phyloP scores from a whole-genome alignment of 1,140 invertebrate species.

The Panagrolaimus sp. region DNA sequence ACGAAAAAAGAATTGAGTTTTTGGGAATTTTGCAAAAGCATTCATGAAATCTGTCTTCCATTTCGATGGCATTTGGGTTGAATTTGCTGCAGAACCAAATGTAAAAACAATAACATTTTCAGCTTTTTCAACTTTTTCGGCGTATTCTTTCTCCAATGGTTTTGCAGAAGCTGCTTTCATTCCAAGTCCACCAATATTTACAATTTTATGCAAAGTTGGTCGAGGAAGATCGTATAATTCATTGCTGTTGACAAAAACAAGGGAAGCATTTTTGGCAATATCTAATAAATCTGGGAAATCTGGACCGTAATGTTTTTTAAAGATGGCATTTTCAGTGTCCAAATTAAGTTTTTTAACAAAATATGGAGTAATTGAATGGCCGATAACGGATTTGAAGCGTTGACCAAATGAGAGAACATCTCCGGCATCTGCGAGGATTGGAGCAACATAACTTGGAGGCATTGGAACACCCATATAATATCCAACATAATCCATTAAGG shows the following conservation, averaged over 20 bases:
- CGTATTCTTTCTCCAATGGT: slow-evolving; percentile 6
- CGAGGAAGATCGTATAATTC: slow-evolving; percentile 16
- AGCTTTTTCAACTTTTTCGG: slow-evolving; percentile 12
- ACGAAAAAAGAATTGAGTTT: slow-evolving; percentile 33
- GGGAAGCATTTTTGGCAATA: not conserved
- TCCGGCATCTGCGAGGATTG: not conserved
- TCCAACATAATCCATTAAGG: slow-evolving; percentile 11
- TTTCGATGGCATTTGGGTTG: not conserved
- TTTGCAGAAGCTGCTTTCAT: slow-evolving; percentile 3
- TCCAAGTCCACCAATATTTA: slow-evolving; percentile 19
- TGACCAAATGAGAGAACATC: not conserved
- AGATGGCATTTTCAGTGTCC: not conserved
- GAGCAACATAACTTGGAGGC: not conserved
- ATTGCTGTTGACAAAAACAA: slow-evolving; percentile 18
- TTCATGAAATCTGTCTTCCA: slow-evolving; percentile 17
- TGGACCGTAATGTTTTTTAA: not conserved
- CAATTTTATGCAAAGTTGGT: slow-evolving; percentile 19
- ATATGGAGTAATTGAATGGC: not conserved
- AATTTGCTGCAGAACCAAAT: slow-evolving; percentile 15
- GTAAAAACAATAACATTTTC: slow-evolving; percentile 5
- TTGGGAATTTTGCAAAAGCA: slow-evolving; percentile 26
- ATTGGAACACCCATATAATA: not conserved
- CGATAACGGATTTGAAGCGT: not conserved
- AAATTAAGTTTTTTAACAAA: not conserved
- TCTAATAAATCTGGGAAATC: not conserved